Evolutionary conservation across 2,797 vertebrate species (phyloP).

Genomic region (Pantherophis alleghaniensis): DNA sequence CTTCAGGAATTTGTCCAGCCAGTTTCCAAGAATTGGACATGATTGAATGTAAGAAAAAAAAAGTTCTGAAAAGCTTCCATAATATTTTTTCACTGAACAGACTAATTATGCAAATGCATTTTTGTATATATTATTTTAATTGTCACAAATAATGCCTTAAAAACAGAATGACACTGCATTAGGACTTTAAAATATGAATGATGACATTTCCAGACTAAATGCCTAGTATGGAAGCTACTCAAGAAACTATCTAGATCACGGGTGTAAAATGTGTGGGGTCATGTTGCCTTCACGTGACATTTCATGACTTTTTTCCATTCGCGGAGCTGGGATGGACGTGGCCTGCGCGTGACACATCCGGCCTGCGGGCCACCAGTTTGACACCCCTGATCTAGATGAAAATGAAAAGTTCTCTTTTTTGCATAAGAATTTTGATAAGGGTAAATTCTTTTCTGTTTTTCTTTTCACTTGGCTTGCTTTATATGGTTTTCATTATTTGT

Average conservation of each 20-base stretch:
- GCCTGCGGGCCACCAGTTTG: no score
- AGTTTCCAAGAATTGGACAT: neutral
- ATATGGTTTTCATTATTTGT: neutral
- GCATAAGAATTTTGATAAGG: neutral
- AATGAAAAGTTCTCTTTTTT: neutral
- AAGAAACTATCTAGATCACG: neutral
- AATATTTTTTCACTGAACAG: neutral
- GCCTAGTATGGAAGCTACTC: neutral
- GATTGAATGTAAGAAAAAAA: neutral
- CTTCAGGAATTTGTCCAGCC: neutral
- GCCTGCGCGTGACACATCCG: no score
- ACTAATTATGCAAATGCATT: neutral
- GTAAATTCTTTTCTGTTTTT: neutral
- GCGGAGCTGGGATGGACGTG: no score
- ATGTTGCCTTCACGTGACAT: no score
- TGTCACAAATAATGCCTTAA: neutral
- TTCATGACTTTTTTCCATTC: no score
- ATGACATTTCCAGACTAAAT: neutral
- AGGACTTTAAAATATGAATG: neutral
- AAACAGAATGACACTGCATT: neutral
- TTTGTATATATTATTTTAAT: neutral
- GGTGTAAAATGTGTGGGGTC: no score
- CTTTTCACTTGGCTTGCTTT: neutral
- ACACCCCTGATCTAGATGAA: neutral
- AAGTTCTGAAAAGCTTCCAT: neutral